Evolutionary conservation across 2,113 vertebrate genomes (phyloP).

Genomic region (Nymphicus hollandicus): DNA sequence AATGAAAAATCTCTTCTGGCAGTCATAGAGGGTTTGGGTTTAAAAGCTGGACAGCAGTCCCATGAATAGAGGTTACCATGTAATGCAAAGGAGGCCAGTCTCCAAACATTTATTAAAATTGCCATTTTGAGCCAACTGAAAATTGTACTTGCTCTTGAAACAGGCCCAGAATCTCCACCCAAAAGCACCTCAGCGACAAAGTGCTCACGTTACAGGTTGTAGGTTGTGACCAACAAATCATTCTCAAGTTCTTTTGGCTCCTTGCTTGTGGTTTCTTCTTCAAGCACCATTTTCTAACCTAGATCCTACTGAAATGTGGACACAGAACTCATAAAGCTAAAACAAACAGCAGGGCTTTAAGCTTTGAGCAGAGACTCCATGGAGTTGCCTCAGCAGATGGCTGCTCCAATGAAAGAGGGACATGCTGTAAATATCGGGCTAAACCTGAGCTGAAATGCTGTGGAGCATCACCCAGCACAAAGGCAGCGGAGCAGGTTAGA

Average conservation of each 20-base stretch:
- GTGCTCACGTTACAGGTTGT: neutral
- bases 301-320: neutral
- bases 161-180: neutral
- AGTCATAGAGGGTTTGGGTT: neutral
- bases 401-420: neutral
- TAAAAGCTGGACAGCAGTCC: neutral
- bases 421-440: neutral
- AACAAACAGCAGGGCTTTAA: neutral
- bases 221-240: neutral
- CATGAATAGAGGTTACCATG: neutral
- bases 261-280: neutral
- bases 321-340: neutral
- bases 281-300: neutral
- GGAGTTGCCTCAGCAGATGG: neutral
- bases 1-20: neutral
- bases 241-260: neutral
- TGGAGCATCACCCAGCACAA: neutral
- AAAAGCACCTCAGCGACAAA: neutral
- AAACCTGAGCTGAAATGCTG: neutral
- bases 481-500: neutral
- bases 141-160: neutral
- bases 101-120: neutral
- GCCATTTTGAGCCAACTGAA: neutral
- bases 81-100: neutral
- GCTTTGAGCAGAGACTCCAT: neutral